phyloP scores from a whole-genome alignment of 2,113 vertebrate species.

The Anser cygnoides region DNA sequence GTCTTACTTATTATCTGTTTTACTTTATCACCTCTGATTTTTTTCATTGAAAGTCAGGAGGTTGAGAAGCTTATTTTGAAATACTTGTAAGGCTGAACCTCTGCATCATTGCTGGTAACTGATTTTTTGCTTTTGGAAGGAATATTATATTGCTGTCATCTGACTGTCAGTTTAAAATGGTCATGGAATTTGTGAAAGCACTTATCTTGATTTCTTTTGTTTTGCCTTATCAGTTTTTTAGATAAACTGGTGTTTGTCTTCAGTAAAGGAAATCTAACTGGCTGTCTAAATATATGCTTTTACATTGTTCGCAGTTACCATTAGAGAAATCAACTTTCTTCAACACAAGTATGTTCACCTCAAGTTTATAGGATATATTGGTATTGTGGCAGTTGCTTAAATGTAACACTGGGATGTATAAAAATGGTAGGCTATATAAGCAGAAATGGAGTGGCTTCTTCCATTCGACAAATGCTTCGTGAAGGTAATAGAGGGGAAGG shows the following conservation, averaged over 20 bases:
- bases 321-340: neutral
- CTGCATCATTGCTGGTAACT: neutral
- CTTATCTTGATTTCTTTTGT: neutral
- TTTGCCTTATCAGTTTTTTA: neutral
- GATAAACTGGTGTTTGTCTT: neutral
- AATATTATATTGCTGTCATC: neutral
- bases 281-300: neutral
- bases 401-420: neutral
- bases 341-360: neutral
- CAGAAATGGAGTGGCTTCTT: neutral
- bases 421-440: neutral
- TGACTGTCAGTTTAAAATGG: neutral
- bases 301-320: neutral
- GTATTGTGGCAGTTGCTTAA: neutral
- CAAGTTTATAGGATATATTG: neutral
- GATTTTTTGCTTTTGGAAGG: neutral
- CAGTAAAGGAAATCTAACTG: neutral
- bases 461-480: neutral
- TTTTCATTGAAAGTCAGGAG: neutral
- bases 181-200: neutral
- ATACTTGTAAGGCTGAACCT: neutral
- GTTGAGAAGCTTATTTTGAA: neutral
- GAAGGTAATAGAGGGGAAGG: neutral
- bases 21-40: neutral
- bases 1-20: neutral